Evolutionary conservation across 2,888 invertebrate genomes (phyloP), one percentile per base, ranked within the genome.

Genomic region (Athalia rosae): DNA sequence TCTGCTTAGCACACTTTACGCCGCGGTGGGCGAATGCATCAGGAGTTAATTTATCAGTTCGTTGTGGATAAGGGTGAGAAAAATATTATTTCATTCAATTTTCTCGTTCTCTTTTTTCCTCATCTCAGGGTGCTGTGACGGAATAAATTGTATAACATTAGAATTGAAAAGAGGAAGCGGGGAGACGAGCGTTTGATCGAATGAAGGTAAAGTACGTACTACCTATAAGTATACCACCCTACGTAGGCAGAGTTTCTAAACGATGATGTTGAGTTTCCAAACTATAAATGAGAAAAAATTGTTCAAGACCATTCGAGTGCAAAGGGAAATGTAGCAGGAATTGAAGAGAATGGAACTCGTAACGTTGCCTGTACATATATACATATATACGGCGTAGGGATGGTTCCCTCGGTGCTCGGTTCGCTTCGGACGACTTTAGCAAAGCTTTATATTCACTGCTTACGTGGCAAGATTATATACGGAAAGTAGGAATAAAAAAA

Each of bases 391-490:
- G 28, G 28, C 28, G 28, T 28, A 28, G 28, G 28, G 28, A 28
- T 28, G 28, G 28, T 28, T 28, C 28, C 28, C 28, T 28, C 28
- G 28, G 28, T 28, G 28, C 28, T 28, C 28, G 28, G 28, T 28
- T 28, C 28, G 28, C 28, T 67, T 43, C 41, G 64, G 47, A 15
- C 63, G 63, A 63, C 43, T 58, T 8, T 53, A 63, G 28, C 62
- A 76, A 28, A 76, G 76, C 77, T 83, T 82, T 81, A 79, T 79
- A 77, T 78, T 82, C 82, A 79, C 80, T 79, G 82, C 82, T 82
- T 79, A 81, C 81, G 78, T 77, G 69, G 78, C 80, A 78, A 79
- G 76, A 82, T 82, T 79, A 79, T 73, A 2, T 28, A 28, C 28
- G 28, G 28, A 28, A 28, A 28, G 28, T 28, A 76, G 71, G 67